Conservation (phyloP, 2,113 vertebrate genomes). For the Rhipidura dahli region DNA sequence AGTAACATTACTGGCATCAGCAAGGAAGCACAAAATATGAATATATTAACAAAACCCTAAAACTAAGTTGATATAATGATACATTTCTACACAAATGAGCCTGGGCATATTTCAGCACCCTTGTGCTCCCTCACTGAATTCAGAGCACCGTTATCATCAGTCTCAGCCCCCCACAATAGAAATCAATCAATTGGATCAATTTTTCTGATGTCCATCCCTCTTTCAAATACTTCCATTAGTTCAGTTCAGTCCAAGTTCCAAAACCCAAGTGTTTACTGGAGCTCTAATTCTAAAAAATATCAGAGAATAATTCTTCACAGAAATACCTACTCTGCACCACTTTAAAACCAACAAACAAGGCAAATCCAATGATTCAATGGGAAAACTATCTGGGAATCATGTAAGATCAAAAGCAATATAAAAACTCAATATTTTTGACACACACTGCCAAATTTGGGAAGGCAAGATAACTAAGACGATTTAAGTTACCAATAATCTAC, state of each 20-base stretch:
- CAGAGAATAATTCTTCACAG: neutral
- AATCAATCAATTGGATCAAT: neutral
- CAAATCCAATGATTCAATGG: neutral
- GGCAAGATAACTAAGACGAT: neutral
- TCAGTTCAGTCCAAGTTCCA: neutral
- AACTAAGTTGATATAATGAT: neutral
- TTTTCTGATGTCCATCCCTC: neutral
- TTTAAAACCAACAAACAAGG: neutral
- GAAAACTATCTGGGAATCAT: neutral
- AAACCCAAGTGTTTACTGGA: neutral
- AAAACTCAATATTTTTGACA: neutral
- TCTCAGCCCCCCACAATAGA: neutral
- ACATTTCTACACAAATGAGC: neutral
- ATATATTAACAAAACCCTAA: neutral
- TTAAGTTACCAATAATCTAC: neutral
- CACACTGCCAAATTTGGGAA: neutral
- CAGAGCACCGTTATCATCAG: fast-evolving
- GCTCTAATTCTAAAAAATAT: neutral
- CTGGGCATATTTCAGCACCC: neutral
- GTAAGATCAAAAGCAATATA: neutral
- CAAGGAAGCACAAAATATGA: neutral
- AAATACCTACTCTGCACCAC: neutral
- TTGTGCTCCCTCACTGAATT: neutral
- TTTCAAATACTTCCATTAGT: neutral
- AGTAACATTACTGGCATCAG: neutral